Base-by-base conservation (phyloP, 2,113 vertebrate genomes). In the Neomonachus schauinslandi region DNA sequence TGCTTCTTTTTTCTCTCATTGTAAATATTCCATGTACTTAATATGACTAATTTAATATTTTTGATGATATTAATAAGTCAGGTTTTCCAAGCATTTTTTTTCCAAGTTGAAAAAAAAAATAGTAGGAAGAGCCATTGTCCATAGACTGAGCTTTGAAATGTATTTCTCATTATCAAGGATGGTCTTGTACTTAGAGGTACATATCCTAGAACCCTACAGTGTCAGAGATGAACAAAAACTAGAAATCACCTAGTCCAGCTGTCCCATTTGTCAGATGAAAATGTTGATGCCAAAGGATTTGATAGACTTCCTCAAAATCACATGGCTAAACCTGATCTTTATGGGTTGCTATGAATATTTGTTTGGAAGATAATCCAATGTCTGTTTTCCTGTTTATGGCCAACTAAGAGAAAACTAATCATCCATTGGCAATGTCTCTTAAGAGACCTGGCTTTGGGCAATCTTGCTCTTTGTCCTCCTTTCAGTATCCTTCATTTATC, bases 41-140 rank as follows among this genome's bases (percentile, higher is more conserved):
- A 91, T 61, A 67, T 97, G 76, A n/a, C 57, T 76, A 96, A 92
- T 92, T 92, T 72, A 46, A 16, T 87, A 53, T 76, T 28, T 77
- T 39, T 82, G 19, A 36, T 72, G 67, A 49, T 57, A 19, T 69
- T 26, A 67, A 42, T 53, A n/a, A 85, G 46, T 53, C n/a, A 63
- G 2, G 4, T 65, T 86, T 93, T 87, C 86, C 12, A 85, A 86
- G 46, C 7, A 59, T 36, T 42, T 69, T 79, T 79, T 77, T 51
- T 28, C 36, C 6, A 39, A 80, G n/a, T 36, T 84, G 77, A 63
- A 89, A 61, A 72, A 55, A 67, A 67, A 81, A 94, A 85, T 46
- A 79, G 7, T n/a, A 82, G 31, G 65, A 88, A 46, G 76, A 81
- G 24, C 24, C 24, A 76, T 9, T 71, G 26, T 33, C 7, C 19